Evolutionary conservation across 2,797 vertebrate species (phyloP).

Genomic region (Muraenolepis orangiensis): DNA sequence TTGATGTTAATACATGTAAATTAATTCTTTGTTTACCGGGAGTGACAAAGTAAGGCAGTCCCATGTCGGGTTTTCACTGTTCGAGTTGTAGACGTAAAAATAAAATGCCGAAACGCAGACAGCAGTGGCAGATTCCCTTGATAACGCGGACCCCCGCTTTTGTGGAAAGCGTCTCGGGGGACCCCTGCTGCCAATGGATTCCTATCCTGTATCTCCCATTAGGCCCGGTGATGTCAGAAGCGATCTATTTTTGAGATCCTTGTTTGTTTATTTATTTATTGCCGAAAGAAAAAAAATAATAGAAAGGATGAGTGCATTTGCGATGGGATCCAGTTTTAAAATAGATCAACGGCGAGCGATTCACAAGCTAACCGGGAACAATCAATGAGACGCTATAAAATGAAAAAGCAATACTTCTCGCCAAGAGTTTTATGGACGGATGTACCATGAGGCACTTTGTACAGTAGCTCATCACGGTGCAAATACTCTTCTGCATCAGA

Average conservation of each 20-base stretch:
- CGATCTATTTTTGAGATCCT: conserved; percentile 49
- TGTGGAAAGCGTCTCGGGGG: background rate
- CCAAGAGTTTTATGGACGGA: background rate
- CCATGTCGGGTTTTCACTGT: background rate
- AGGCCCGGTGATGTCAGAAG: background rate
- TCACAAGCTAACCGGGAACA: conserved; percentile 50
- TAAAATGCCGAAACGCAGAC: background rate
- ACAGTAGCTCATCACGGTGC: conserved; percentile 20
- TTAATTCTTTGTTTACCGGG: conserved; percentile 74
- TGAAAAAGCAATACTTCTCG: conserved; percentile 24
- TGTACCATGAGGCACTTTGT: conserved; percentile 10
- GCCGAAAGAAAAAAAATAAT: background rate
- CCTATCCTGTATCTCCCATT: background rate
- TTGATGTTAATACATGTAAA: conserved; percentile 76
- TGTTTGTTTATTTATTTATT: background rate
- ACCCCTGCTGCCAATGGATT: background rate
- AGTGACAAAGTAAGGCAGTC: conserved; percentile 28
- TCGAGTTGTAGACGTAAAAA: background rate
- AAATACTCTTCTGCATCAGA: conserved; percentile 26
- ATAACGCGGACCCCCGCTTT: background rate
- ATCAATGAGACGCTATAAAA: conserved; percentile 44
- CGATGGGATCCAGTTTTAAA: background rate
- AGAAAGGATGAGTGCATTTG: background rate
- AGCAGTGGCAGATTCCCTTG: background rate
- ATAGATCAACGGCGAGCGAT: conserved; percentile 14